Evolutionary conservation across 2,888 invertebrate species (phyloP).

Genomic region (Dyspetes luteomarginatus): DNA sequence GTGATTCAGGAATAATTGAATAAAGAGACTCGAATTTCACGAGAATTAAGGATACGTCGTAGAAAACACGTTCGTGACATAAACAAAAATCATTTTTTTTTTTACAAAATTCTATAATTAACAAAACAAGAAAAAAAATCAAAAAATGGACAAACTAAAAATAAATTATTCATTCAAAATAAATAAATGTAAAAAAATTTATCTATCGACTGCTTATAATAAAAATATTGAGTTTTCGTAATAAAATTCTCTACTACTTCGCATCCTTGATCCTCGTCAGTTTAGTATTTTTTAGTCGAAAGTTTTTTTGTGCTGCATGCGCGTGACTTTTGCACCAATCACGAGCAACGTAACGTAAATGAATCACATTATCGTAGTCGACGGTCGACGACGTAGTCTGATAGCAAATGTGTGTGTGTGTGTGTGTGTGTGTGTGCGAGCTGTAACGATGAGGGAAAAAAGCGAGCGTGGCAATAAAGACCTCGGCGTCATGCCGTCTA

Average conservation of each 20-base stretch:
- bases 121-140: neutral
- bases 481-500: slow-evolving; percentile 80
- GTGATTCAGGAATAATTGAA: slow-evolving; percentile 66
- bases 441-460: slow-evolving; percentile 61
- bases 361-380: slow-evolving; percentile 76
- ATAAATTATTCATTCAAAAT: too few species aligned
- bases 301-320: too few species aligned
- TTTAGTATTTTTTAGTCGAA: too few species aligned
- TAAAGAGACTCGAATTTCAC: slow-evolving; percentile 59
- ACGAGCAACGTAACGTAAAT: slow-evolving; percentile 67
- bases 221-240: too few species aligned
- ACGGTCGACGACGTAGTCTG: slow-evolving; percentile 61
- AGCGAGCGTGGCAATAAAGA: slow-evolving; percentile 72
- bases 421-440: slow-evolving; percentile 58
- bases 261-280: too few species aligned
- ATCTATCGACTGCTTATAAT: too few species aligned
- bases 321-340: slow-evolving; percentile 53
- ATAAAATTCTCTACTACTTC: too few species aligned
- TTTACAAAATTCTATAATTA: neutral
- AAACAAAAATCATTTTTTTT: slow-evolving; percentile 11
- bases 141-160: too few species aligned
- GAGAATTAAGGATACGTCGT: slow-evolving; percentile 62
- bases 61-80: slow-evolving; percentile 55
- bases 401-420: slow-evolving; percentile 61
- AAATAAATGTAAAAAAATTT: too few species aligned